These are phyloP conservation scores for Knipowitschia caucasica DNA, from an alignment of 2,797 vertebrate genomes.

Conservation along the genomic window DNA sequence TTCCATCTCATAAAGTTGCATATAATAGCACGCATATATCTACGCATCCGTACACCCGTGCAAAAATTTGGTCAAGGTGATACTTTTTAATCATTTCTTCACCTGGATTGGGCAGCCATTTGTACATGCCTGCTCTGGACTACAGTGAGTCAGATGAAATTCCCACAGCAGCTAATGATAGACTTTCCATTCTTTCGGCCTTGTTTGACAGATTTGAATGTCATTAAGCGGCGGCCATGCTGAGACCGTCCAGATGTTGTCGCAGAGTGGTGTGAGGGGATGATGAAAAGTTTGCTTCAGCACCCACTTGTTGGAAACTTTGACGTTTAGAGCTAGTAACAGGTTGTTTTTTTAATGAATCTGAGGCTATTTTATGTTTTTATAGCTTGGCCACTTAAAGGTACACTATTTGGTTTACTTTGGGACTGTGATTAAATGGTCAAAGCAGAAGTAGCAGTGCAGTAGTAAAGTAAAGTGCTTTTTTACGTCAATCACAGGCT, in stretches of 20 bases:
- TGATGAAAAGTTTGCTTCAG: conserved; percentile 10
- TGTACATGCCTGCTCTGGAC: conserved; percentile 33
- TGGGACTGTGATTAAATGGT: neutral
- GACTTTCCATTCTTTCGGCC: conserved; percentile 30
- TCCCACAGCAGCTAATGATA: conserved; percentile 32
- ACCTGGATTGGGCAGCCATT: conserved; percentile 37
- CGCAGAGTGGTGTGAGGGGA: conserved; percentile 22
- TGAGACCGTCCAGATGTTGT: conserved; percentile 37
- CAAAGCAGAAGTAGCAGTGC: neutral
- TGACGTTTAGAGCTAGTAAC: conserved; percentile 3
- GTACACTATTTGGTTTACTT: neutral
- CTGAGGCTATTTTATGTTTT: neutral
- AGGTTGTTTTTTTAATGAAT: conserved; percentile 6
- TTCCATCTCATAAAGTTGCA: conserved; percentile 62
- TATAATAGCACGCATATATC: conserved; percentile 18
- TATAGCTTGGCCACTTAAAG: neutral
- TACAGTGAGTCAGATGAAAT: conserved; percentile 27
- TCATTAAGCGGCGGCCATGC: conserved; percentile 32
- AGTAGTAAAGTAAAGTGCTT: too few species aligned
- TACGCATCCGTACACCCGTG: conserved; percentile 16
- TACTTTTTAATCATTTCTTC: conserved; percentile 63
- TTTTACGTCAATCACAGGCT: too few species aligned
- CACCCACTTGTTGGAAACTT: conserved; percentile 13
- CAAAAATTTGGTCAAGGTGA: conserved; percentile 41
- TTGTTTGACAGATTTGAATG: conserved; percentile 40